These are phyloP conservation scores for Limonius californicus DNA, from an alignment of 1,140 invertebrate genomes.

Conservation along the genomic window DNA sequence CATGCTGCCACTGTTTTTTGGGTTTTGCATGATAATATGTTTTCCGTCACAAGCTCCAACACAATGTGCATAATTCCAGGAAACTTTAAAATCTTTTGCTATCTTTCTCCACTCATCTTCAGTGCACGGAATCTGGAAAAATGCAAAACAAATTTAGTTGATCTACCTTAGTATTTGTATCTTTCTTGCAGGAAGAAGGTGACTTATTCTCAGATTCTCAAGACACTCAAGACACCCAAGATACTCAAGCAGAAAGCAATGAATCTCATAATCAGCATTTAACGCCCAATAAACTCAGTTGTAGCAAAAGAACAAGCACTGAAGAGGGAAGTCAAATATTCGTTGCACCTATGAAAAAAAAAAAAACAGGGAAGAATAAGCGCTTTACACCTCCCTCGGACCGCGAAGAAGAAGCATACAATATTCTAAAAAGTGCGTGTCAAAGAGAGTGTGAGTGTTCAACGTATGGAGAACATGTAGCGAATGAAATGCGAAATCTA, in stretches of 20 bases:
- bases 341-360: background rate
- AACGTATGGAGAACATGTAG: slow-evolving; percentile 21
- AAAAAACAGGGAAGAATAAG: no score
- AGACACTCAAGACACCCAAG: background rate
- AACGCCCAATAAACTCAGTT: background rate
- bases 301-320: background rate
- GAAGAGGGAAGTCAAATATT: slow-evolving; percentile 13
- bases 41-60: slow-evolving; percentile 47
- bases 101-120: slow-evolving; percentile 18
- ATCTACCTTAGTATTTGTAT: background rate
- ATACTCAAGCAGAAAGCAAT: background rate
- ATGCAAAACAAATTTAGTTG: background rate
- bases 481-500: slow-evolving; percentile 17
- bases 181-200: background rate
- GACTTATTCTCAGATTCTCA: background rate
- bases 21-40: slow-evolving; percentile 42
- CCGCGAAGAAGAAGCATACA: no score
- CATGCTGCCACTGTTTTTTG: slow-evolving; percentile 38
- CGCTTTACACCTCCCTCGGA: no score
- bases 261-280: background rate
- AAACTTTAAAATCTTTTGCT: slow-evolving; percentile 23
- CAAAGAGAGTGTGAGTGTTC: no score
- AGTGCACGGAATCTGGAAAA: background rate
- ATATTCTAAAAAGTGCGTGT: no score
- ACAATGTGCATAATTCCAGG: slow-evolving; percentile 31